A percentile compares a stretch with the other conserved stretches of the same genome.
These are phyloP conservation scores for Allochrocebus solatus DNA, from an alignment of 2,797 vertebrate species.

Conservation along the genomic window DNA sequence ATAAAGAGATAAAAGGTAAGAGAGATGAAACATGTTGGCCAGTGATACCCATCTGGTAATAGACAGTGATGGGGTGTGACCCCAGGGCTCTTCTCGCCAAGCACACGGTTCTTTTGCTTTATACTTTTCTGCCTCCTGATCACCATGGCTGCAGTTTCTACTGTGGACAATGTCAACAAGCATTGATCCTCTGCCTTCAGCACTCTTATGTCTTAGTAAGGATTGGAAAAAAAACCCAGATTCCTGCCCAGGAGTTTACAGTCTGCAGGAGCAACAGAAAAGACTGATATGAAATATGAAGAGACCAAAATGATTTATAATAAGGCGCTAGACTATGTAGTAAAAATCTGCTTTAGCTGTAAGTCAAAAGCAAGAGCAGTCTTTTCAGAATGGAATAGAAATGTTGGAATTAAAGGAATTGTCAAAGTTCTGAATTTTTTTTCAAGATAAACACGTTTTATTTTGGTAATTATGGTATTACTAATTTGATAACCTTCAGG, in stretches of 20 bases:
- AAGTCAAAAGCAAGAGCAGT: background rate
- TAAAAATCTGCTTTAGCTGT: background rate
- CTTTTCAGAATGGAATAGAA: constrained; percentile 19
- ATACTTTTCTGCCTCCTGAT: background rate
- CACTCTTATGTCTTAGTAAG: background rate
- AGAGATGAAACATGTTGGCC: background rate
- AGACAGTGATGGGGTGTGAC: background rate
- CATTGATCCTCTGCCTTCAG: background rate
- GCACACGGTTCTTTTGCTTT: background rate
- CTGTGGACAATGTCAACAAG: background rate
- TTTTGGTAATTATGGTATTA: background rate
- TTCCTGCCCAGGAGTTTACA: background rate
- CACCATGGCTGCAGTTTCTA: background rate
- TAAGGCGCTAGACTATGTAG: background rate
- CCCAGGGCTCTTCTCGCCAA: background rate
- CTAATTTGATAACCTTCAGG: constrained; percentile 36
- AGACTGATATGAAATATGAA: background rate
- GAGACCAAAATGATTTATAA: background rate
- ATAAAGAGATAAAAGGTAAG: background rate
- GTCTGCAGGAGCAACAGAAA: background rate
- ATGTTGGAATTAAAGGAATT: background rate
- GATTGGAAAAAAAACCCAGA: background rate
- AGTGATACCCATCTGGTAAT: background rate
- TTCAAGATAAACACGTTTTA: constrained; percentile 48
- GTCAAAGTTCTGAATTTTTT: constrained; percentile 42